Evolutionary conservation across 2,888 invertebrate species (phyloP), one percentile per base, ranked within the genome.

Genomic region (Sesia apiformis): DNA sequence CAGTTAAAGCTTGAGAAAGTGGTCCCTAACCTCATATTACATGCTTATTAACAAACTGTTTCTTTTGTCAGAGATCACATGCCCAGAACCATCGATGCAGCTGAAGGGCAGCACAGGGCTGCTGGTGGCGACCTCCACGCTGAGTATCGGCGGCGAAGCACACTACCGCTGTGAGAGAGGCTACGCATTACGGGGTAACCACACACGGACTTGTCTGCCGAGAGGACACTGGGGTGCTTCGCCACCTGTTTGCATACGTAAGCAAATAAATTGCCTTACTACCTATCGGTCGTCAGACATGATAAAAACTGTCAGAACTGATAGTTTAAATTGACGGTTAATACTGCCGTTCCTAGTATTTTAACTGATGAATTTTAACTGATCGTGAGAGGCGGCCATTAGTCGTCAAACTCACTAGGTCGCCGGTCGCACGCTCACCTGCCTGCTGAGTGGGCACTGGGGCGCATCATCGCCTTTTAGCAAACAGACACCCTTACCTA

Each of bases 131-230:
- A 91, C 92, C 0, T 90, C 90, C 6, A 93, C 94, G 0, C 91
- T 92, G 57, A 94, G 94, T 60, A 94, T 97, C 40, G 96, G 95
- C 4, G 94, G 95, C 0, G 90, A 94, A 49, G 95, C 95, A 0
- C 93, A 93, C 69, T 97, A 96, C 72, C 92, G 93, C 53, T 97
- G 97, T 75, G 93, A 94, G n/a, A 91, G 94, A 64, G 97, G 97
- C 0, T 94, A 94, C 69, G 91, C 91, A 54, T 90, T 97, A 78
- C 91, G 94, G 60, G 97, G 97, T 41, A 96, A 96, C 74, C 92
- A 93, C 52, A 95, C 95, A 0, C 91, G 97, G 61, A 87, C 91
- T 4, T 97, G 97, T 70, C 82, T 92, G 60, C 92, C 93, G 51
- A 93, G 92, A 61, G 96, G 97, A n/a, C 90, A 92, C 49, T 97